Percentiles rank a stretch among this genome's conserved stretches.
Conservation (phyloP, 2,797 vertebrate genomes). For the Amniataba percoides region DNA sequence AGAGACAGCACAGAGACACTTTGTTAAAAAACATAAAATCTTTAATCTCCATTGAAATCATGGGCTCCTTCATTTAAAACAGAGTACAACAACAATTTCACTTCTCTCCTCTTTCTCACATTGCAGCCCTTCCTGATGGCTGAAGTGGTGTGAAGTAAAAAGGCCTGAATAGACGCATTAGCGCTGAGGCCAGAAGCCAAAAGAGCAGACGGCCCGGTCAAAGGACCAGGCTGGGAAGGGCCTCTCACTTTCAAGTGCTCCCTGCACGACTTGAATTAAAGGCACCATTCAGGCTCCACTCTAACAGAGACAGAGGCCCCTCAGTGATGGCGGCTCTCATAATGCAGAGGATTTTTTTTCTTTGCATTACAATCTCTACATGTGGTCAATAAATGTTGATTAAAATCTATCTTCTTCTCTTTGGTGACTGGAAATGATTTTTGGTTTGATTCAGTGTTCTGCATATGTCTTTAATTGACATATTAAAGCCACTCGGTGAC, state of each 20-base stretch:
- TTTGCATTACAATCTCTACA: neutral
- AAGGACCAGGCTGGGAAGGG: conserved; percentile 4
- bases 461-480: conserved; percentile 30
- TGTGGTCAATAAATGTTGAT: neutral
- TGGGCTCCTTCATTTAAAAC: conserved; percentile 52
- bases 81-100: conserved; percentile 21
- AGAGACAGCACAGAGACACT: conserved; percentile 4
- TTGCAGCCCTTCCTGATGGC: conserved; percentile 1
- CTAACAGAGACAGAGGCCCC: conserved; percentile 13
- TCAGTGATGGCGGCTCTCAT: conserved; percentile 3
- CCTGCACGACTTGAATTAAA: conserved; percentile 18
- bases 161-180: neutral
- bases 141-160: conserved; percentile 8
- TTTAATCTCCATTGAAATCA: conserved; percentile 76
- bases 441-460: neutral
- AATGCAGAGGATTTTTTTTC: neutral
- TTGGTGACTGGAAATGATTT: neutral
- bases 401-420: neutral
- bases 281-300: conserved; percentile 14
- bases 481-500: conserved; percentile 9
- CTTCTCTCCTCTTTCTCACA: conserved; percentile 1
- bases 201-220: conserved; percentile 2
- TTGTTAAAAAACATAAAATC: conserved; percentile 72
- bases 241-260: conserved; percentile 32
- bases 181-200: conserved; percentile 15